Evolutionary conservation across 1,140 invertebrate species (phyloP), one percentile per base, ranked within the genome.

Genomic region (Temnothorax curvispinosus): DNA sequence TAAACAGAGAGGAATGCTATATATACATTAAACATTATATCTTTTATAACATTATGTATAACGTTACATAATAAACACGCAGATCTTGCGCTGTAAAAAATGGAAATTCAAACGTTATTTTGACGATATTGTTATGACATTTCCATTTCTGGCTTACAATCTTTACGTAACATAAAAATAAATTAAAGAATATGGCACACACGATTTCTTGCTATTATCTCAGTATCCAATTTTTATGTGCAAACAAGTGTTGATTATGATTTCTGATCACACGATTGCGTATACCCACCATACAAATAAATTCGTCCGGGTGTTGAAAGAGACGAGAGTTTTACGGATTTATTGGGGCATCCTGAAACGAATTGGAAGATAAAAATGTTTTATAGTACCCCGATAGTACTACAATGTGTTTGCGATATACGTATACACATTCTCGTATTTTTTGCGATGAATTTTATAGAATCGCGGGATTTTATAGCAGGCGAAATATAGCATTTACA

Each of bases 341-440:
- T 84, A 75, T 50, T 56, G 41, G 41, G 11, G 11, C 7, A 15
- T 35, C n/a, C 15, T 15, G 50, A 44, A 81, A 69, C n/a, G 27
- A 71, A 74, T 82, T 32, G 41, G 27, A 21, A 27, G 41, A 84
- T 84, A 84, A 62, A 60, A 74, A 75, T 0, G 52, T 44, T 82
- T 84, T 75, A 60, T n/a, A 58, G 67, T 44, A 38, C 13, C 6
- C 21, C 32, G 65, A 58, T 58, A 58, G 0, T 41, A 35, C 58
- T 38, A 52, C 4, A 11, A 80, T 67, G 47, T 35, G 5, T 69
- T 67, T 32, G 32, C 52, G 11, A 56, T 72, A 72, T 1, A 56
- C 3, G 35, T 35, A 27, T 27, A 76, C 21, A 9, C 11, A 38
- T 18, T 3, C 21, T 13, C 13, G 9, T 60, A 11, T 21, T 3